Evolutionary conservation across 2,113 vertebrate genomes (phyloP).

Genomic region (Chunga burmeisteri): DNA sequence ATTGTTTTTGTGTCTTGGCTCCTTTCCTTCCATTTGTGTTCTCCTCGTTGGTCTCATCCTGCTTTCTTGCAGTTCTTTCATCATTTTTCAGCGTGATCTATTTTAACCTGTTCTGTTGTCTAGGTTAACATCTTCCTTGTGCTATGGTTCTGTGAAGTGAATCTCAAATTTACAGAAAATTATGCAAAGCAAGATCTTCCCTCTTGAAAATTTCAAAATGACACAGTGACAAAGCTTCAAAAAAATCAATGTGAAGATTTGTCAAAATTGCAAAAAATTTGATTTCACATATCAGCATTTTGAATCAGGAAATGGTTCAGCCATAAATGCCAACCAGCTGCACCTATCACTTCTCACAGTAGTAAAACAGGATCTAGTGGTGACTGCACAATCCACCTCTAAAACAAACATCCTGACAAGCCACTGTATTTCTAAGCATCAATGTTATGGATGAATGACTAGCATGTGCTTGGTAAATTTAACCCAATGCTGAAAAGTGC

Average conservation of each 20-base stretch:
- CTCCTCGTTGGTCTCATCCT: background rate
- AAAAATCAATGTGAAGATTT: background rate
- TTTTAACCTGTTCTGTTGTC: background rate
- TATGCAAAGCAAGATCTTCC: background rate
- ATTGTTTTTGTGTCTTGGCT: background rate
- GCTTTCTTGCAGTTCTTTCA: background rate
- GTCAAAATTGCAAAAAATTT: background rate
- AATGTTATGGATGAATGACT: background rate
- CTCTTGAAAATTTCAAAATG: background rate
- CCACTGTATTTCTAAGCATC: background rate
- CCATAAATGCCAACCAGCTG: background rate
- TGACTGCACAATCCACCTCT: background rate
- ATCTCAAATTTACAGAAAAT: background rate
- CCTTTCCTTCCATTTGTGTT: background rate
- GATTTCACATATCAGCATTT: background rate
- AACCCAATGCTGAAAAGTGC: background rate
- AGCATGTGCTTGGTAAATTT: background rate
- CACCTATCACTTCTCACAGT: background rate
- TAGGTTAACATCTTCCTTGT: background rate
- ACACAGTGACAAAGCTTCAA: background rate
- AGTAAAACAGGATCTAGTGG: background rate
- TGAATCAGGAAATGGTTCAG: background rate
- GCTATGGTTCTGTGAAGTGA: background rate
- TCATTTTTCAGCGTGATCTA: background rate
- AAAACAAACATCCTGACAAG: background rate